Conservation (phyloP, 2,888 invertebrate species). For the Drosophila monieri region DNA sequence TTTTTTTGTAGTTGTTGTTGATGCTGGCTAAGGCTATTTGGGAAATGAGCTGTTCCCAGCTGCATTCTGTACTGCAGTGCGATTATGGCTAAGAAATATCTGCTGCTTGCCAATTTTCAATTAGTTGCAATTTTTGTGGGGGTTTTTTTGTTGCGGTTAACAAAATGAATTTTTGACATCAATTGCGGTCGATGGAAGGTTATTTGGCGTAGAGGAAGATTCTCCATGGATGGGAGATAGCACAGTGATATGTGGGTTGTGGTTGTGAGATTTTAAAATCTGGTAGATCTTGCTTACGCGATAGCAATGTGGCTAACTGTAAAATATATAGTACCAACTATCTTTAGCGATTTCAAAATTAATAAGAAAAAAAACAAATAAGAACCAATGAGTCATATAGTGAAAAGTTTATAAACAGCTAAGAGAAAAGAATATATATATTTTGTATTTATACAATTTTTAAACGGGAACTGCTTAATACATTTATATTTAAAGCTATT, state of each 20-base stretch:
- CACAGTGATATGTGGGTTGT: slow-evolving; percentile 36
- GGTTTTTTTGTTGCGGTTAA: slow-evolving; percentile 29
- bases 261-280: slow-evolving; percentile 13
- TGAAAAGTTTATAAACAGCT: neutral
- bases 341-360: neutral
- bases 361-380: neutral
- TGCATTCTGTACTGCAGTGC: slow-evolving; percentile 53
- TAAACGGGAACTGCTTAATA: too few relatives aligned
- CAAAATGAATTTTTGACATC: slow-evolving; percentile 42
- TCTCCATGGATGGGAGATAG: slow-evolving; percentile 20
- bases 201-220: slow-evolving; percentile 23
- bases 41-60: slow-evolving; percentile 36
- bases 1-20: slow-evolving; percentile 30
- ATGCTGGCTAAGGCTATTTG: slow-evolving; percentile 26
- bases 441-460: too few relatives aligned
- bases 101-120: slow-evolving; percentile 69
- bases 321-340: neutral
- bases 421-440: too few relatives aligned
- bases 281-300: neutral
- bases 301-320: neutral
- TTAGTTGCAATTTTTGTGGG: slow-evolving; percentile 61
- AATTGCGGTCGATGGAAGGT: slow-evolving; percentile 29
- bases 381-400: neutral
- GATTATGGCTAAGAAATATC: slow-evolving; percentile 55
- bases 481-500: too few relatives aligned